Evolutionary conservation across 2,888 invertebrate species (phyloP).

Genomic region (Cinara cedri): DNA sequence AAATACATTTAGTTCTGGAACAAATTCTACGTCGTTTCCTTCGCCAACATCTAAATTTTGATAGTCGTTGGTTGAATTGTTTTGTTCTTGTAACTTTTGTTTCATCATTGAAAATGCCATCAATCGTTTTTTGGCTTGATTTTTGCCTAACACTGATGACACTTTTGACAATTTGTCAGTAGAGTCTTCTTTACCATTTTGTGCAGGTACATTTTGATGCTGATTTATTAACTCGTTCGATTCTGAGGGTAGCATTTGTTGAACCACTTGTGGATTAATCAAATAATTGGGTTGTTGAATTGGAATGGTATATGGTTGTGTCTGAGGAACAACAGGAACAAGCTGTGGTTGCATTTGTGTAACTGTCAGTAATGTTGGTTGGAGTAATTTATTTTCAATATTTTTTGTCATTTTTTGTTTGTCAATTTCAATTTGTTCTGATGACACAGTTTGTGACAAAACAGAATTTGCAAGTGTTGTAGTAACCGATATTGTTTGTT

Average conservation of each 20-base stretch:
- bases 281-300: constrained; percentile 19
- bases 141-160: constrained; percentile 58
- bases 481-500: neutral
- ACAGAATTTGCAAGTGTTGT: neutral
- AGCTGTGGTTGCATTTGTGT: neutral
- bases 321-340: neutral
- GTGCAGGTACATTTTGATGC: constrained; percentile 1
- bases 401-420: constrained; percentile 3
- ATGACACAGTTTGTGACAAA: neutral
- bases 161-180: constrained; percentile 39
- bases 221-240: constrained; percentile 13
- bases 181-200: constrained; percentile 39
- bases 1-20: constrained; percentile 48
- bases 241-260: constrained; percentile 22
- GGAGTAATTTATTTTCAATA: neutral
- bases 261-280: constrained; percentile 21
- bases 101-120: constrained; percentile 59
- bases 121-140: constrained; percentile 58
- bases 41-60: constrained; percentile 37
- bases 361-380: neutral
- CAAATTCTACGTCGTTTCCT: constrained; percentile 48
- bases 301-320: constrained; percentile 6
- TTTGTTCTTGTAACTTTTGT: constrained; percentile 57
- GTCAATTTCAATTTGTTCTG: constrained; percentile 10
- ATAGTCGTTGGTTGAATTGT: constrained; percentile 20